phyloP scores from a whole-genome alignment of 2,113 vertebrate genomes.

The Tetrao urogallus region DNA sequence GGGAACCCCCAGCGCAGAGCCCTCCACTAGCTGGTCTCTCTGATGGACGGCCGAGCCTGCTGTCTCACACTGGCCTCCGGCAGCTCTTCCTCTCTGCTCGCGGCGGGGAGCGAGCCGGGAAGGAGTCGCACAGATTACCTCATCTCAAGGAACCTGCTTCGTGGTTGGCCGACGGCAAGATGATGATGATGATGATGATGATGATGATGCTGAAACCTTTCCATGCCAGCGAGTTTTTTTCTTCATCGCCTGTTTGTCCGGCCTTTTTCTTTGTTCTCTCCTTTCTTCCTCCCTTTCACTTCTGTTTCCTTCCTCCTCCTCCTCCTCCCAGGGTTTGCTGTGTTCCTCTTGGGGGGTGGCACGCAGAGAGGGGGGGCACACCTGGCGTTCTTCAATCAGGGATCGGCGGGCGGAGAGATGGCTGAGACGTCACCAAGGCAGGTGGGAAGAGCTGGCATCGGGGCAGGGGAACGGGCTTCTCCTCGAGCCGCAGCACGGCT shows the following conservation, averaged over 20 bases:
- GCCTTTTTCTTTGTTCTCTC: slow-evolving; percentile 43
- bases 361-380: slow-evolving; percentile 3
- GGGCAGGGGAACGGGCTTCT: neutral
- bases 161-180: slow-evolving; percentile 37
- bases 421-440: slow-evolving; percentile 48
- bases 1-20: slow-evolving; percentile 82
- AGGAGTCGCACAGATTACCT: slow-evolving; percentile 74
- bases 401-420: slow-evolving; percentile 26
- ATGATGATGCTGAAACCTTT: neutral
- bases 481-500: neutral
- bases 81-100: neutral
- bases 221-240: slow-evolving; percentile 34
- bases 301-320: slow-evolving; percentile 5
- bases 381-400: slow-evolving; percentile 81
- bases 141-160: slow-evolving; percentile 73
- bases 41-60: slow-evolving; percentile 56
- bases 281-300: slow-evolving; percentile 7
- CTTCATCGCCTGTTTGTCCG: slow-evolving; percentile 34
- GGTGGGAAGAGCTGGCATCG: neutral
- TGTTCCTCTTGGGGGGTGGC: slow-evolving; percentile 51
- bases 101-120: neutral
- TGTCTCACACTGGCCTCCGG: slow-evolving; percentile 34
- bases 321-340: slow-evolving; percentile 69
- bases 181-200: slow-evolving; percentile 2
- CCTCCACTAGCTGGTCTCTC: slow-evolving; percentile 86